Percentiles rank a stretch among this genome's conserved stretches.
Evolutionary conservation across 2,113 vertebrate species (phyloP).

Genomic region (Anarhynchus alexandrinus): DNA sequence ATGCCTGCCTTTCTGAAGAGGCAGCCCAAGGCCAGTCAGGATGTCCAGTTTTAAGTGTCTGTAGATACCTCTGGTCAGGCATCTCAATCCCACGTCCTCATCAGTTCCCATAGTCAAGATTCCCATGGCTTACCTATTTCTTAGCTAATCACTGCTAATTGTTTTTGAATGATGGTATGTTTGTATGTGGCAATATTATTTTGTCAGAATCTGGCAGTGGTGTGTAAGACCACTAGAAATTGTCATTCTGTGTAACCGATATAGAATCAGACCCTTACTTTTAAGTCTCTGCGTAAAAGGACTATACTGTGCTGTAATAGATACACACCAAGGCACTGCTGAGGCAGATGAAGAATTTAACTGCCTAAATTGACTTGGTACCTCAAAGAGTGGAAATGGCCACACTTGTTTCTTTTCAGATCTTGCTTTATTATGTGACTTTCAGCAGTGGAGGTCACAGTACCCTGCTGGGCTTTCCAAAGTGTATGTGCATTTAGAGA

Average conservation of each 20-base stretch:
- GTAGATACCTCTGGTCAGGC: neutral
- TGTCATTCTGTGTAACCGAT: neutral
- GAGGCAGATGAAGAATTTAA: neutral
- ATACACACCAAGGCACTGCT: neutral
- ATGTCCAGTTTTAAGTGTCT: neutral
- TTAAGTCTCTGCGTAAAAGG: neutral
- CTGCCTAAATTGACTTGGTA: neutral
- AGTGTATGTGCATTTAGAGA: neutral
- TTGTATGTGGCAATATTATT: neutral
- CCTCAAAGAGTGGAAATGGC: neutral
- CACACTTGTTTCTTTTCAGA: neutral
- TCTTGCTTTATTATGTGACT: neutral
- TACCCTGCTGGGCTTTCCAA: neutral
- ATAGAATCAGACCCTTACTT: neutral
- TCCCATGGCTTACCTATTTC: neutral
- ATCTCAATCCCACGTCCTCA: neutral
- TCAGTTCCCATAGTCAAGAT: neutral
- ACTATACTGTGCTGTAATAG: neutral
- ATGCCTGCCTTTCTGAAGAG: neutral
- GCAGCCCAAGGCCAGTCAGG: neutral
- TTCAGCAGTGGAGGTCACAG: neutral
- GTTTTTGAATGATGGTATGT: neutral
- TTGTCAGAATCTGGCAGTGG: neutral
- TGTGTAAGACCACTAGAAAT: neutral
- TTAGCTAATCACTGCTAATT: neutral